Evolutionary conservation across 2,888 invertebrate species (phyloP).

Genomic region (Drosophila paramelanica): DNA sequence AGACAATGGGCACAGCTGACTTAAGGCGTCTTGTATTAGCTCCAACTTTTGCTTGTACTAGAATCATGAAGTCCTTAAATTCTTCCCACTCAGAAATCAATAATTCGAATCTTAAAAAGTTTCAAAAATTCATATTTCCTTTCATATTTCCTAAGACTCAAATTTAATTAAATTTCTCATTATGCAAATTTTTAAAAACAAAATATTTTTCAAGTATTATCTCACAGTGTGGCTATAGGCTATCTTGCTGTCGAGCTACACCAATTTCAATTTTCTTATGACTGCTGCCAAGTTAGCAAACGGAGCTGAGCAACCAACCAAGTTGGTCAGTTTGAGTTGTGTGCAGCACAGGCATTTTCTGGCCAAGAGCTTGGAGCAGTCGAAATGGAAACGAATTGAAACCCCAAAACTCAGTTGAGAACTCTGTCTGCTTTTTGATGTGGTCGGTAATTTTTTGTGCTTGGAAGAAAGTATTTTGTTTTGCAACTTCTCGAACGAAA

Average conservation of each 20-base stretch:
- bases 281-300: conserved; percentile 9
- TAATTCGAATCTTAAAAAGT: no score
- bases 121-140: no score
- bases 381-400: conserved; percentile 24
- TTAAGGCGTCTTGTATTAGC: no score
- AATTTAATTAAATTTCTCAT: no score
- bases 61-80: no score
- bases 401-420: conserved; percentile 10
- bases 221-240: no score
- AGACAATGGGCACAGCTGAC: neutral
- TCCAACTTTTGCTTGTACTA: no score
- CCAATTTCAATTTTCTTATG: neutral
- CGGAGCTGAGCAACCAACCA: conserved; percentile 1
- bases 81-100: no score
- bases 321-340: conserved; percentile 1
- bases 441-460: neutral
- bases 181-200: no score
- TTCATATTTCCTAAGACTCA: no score
- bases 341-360: conserved; percentile 6
- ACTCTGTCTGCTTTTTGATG: conserved; percentile 11
- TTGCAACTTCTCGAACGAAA: neutral
- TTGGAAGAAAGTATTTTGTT: neutral
- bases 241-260: conserved; percentile 1
- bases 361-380: conserved; percentile 2
- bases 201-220: no score